Base-by-base conservation (phyloP, 1,140 invertebrate genomes). In the Sminthurides bifidus region DNA sequence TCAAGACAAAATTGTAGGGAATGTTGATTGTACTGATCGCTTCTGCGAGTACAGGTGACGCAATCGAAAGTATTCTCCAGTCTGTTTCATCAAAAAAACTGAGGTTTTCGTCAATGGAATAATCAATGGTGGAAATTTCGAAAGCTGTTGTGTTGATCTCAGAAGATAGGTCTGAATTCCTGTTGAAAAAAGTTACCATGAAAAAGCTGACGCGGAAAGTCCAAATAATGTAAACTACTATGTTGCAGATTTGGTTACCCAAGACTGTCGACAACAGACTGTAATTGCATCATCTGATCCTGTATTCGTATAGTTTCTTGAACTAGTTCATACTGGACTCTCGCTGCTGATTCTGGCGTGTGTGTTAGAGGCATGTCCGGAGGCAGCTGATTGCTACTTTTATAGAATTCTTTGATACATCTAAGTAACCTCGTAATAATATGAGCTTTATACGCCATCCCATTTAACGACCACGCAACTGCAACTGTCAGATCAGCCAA, bases 51-150 rank as follows among this genome's bases (percentile, higher is more conserved):
- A 26, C 30, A 1, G 53, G 53, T 3, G 48, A 12, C 10, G 53
- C 27, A 26, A 55, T n/a, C n/a, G n/a, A n/a, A n/a, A n/a, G n/a
- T n/a, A n/a, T n/a, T n/a, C n/a, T n/a, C n/a, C n/a, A n/a, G n/a
- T n/a, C n/a, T n/a, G 48, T 31, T 46, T n/a, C 1, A 55, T 19
- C 4, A 55, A 55, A n/a, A n/a, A 23, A 55, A 23, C 17, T 55
- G 17, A 30, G 49, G n/a, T n/a, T n/a, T n/a, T n/a, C n/a, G n/a
- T n/a, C n/a, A n/a, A n/a, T 38, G 5, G 48, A 50, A 8, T 50
- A 35, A 23, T 50, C 41, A 12, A 33, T 38, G 8, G 50, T 52
- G n/a, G 44, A 35, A 31, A 35, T 49, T 55, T 45, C 43, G 35
- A 45, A 0, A 26, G 12, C 15, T 29, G 17, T n/a, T n/a, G n/a